These are phyloP conservation scores for Drosophila pseudoananassae DNA, from an alignment of 1,140 invertebrate species.

Conservation along the genomic window DNA sequence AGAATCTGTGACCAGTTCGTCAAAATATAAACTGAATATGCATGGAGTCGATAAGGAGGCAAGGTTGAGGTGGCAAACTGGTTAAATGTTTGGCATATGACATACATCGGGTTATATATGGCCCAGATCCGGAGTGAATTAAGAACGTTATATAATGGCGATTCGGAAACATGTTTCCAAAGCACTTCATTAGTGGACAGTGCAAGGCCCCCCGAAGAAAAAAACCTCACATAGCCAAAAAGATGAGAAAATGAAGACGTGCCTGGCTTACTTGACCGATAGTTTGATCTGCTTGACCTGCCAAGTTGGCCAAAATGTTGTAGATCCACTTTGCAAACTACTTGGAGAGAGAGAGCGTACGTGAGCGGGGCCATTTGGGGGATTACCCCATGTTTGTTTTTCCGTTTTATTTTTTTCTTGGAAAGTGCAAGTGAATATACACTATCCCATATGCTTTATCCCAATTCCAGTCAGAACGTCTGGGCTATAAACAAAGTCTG, in stretches of 20 bases:
- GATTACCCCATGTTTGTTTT: constrained; percentile 21
- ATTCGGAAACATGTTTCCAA: constrained; percentile 43
- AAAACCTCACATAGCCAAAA: not conserved
- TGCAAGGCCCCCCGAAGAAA: constrained; percentile 1
- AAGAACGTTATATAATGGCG: constrained; percentile 61
- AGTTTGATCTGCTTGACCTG: constrained; percentile 55
- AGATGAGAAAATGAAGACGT: constrained; percentile 36
- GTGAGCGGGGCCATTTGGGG: constrained; percentile 34
- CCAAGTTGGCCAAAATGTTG: constrained; percentile 22
- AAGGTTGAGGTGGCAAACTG: constrained; percentile 47
- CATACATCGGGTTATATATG: constrained; percentile 60
- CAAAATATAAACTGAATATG: constrained; percentile 46
- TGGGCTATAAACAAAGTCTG: not conserved
- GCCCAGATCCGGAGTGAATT: constrained; percentile 52
- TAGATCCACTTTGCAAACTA: constrained; percentile 9
- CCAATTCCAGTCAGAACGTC: constrained; percentile 16
- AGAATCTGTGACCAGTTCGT: constrained; percentile 56
- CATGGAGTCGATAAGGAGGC: constrained; percentile 15
- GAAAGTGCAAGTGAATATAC: constrained; percentile 38
- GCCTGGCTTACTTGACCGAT: constrained; percentile 69
- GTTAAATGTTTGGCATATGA: constrained; percentile 44
- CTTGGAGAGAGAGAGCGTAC: constrained; percentile 35
- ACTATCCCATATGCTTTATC: not conserved
- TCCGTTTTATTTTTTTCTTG: not conserved
- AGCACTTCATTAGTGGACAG: constrained; percentile 21